Evolutionary conservation across 2,888 invertebrate species (phyloP).

Genomic region (Archips crataeganus): DNA sequence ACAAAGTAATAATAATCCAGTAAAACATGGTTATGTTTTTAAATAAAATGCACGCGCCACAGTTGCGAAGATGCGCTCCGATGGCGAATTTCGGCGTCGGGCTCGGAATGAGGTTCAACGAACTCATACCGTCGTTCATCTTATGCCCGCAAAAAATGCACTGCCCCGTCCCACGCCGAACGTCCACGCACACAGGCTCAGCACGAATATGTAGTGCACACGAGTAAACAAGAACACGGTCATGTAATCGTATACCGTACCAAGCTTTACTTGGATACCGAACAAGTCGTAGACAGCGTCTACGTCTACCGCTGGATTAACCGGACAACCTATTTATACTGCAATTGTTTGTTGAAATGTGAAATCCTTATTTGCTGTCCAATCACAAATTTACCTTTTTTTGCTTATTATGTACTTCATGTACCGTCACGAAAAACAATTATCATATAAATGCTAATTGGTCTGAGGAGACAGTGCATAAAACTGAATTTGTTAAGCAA

Average conservation of each 20-base stretch:
- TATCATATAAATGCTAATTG: conserved; percentile 25
- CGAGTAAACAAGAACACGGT: conserved; percentile 57
- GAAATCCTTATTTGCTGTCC: not conserved
- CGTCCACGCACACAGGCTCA: conserved; percentile 72
- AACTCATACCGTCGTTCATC: conserved; percentile 70
- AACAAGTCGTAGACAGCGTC: conserved; percentile 61
- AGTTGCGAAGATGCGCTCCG: conserved; percentile 69
- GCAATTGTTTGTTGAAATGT: not conserved
- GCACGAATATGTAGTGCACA: conserved; percentile 59
- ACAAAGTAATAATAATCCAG: not conserved
- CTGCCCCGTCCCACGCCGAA: conserved; percentile 81
- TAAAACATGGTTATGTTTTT: conserved; percentile 17
- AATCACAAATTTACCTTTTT: not conserved
- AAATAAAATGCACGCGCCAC: conserved; percentile 36
- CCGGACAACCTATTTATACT: conserved; percentile 41
- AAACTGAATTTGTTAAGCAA: not conserved
- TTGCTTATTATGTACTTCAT: not conserved
- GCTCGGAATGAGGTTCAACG: conserved; percentile 75
- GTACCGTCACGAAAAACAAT: conserved; percentile 13
- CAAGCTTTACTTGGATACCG: conserved; percentile 66
- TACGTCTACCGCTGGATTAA: conserved; percentile 63
- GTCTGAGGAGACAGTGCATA: not conserved
- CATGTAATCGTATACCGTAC: conserved; percentile 70
- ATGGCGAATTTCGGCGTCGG: conserved; percentile 77
- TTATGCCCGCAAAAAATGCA: conserved; percentile 83